Base-by-base conservation (phyloP, 2,797 vertebrate genomes). In the Cryptoprocta ferox region DNA sequence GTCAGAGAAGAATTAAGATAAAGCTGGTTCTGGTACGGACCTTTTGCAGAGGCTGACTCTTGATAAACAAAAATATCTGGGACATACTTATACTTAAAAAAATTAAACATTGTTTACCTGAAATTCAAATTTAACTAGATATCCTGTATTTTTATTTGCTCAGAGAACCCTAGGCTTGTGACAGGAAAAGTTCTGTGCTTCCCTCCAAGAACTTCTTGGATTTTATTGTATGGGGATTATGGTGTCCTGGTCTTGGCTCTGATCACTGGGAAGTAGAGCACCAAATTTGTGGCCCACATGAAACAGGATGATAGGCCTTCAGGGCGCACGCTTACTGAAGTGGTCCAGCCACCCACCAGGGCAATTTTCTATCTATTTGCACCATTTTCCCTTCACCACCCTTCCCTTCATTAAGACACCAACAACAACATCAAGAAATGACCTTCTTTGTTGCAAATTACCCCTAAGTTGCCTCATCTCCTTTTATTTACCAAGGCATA, bases 1-100 rank as follows among this genome's bases (percentile, higher is more conserved):
- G 21, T n/a, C 50, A 12, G 0, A 32, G 21, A n/a, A 70, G 45
- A 6, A 28, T 32, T 45, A 18, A 73, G 28, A 35, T 28, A 14
- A 9, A 21, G 8, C 1, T 73, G 0, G 75, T 24, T 42, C 35
- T 3, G 6, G 0, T 0, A 4, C 4, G 59, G 1, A 1, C n/a
- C 30, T 50, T 10, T 1, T 45, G 65, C 9, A 12, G 21, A 4
- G 14, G 4, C n/a, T 56, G 7, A n/a, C 19, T 5, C 70, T n/a
- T 14, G 19, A 12, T 73, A 56, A 89, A 26, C 0, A 66, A 39
- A 66, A 92, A 35, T 80, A 87, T 39, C 26, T 81, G 30, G 30
- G 26, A 59, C 56, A 48, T 18, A 37, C 42, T 82, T 71, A n/a
- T 9, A 21, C 37, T 59, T 48, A 50, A 39, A 76, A 76, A 50